Evolutionary conservation across 1,140 invertebrate genomes (phyloP).

Genomic region (Kradibia gibbosae): DNA sequence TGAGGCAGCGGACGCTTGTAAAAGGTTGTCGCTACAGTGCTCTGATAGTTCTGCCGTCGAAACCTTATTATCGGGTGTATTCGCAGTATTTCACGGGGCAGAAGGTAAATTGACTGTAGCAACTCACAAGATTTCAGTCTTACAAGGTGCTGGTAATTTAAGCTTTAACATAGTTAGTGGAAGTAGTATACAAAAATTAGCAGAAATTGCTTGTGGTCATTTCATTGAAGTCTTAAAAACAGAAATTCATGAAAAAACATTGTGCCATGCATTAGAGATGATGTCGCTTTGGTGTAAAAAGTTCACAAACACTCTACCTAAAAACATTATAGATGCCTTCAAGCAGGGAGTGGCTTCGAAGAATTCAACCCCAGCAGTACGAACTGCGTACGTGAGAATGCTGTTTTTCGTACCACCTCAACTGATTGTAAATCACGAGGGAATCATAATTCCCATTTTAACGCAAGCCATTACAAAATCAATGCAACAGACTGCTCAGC

Average conservation of each 20-base stretch:
- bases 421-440: constrained; percentile 55
- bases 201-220: constrained; percentile 77
- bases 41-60: constrained; percentile 79
- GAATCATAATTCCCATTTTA: constrained; percentile 62
- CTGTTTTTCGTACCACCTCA: constrained; percentile 59
- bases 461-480: constrained; percentile 63
- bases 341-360: constrained; percentile 87
- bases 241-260: constrained; percentile 94
- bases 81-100: constrained; percentile 89
- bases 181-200: constrained; percentile 75
- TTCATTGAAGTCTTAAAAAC: constrained; percentile 87
- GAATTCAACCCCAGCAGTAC: constrained; percentile 83
- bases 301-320: constrained; percentile 79
- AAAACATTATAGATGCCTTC: constrained; percentile 82
- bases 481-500: constrained; percentile 71
- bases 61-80: constrained; percentile 81
- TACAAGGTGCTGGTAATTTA: constrained; percentile 88
- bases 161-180: constrained; percentile 81
- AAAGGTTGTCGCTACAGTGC: constrained; percentile 82
- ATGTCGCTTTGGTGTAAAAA: constrained; percentile 85
- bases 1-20: constrained; percentile 81
- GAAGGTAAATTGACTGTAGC: constrained; percentile 93
- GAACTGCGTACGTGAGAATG: constrained; percentile 79
- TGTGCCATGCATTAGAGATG: constrained; percentile 86
- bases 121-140: constrained; percentile 90